Evolutionary conservation across 2,888 invertebrate species (phyloP).

Genomic region (Cantharis rustica): DNA sequence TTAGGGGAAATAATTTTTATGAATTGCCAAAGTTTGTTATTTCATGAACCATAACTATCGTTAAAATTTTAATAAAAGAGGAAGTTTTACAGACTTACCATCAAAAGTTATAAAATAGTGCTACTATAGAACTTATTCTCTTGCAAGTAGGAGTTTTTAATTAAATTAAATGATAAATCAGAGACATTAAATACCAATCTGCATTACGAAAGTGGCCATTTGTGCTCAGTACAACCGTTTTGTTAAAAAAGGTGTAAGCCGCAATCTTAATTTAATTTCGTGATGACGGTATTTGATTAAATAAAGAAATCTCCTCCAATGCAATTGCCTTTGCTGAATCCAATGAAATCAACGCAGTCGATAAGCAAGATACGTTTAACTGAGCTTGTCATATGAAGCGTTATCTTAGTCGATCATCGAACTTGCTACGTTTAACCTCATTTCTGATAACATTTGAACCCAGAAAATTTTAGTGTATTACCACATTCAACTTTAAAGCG

Average conservation of each 20-base stretch:
- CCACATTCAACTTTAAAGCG: slow-evolving; percentile 18
- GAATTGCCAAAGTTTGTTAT: not conserved
- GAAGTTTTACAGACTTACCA: not conserved
- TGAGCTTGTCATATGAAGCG: slow-evolving; percentile 28
- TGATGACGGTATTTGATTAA: not conserved
- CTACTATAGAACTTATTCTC: not conserved
- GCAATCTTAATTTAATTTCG: not conserved
- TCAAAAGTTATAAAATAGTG: not conserved
- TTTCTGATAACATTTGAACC: slow-evolving; percentile 22
- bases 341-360: slow-evolving; percentile 19
- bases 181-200: not conserved
- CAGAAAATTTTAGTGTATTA: slow-evolving; percentile 22
- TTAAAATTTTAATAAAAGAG: not conserved
- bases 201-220: not conserved
- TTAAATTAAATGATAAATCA: not conserved
- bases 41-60: not conserved
- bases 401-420: slow-evolving; percentile 26
- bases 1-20: not conserved
- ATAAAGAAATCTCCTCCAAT: not conserved
- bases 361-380: slow-evolving; percentile 17
- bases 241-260: not conserved
- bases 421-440: slow-evolving; percentile 27
- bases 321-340: slow-evolving; percentile 4
- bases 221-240: not conserved
- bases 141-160: not conserved